Conservation (phyloP, 2,113 vertebrate genomes). For the Alouatta palliata region DNA sequence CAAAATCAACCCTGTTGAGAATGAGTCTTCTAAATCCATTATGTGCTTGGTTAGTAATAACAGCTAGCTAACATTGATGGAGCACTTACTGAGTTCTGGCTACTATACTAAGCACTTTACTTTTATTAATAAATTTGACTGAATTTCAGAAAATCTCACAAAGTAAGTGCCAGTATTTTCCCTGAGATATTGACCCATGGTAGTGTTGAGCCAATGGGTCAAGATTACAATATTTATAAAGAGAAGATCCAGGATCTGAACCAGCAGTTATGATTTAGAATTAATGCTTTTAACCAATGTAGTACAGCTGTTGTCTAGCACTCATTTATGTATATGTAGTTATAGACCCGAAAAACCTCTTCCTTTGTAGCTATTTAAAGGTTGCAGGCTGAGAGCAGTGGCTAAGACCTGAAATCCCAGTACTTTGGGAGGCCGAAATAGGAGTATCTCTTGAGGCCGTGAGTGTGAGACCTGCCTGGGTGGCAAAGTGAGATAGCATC, state of each 20-base stretch:
- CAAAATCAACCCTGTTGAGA: neutral
- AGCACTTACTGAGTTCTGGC: neutral
- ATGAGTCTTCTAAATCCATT: neutral
- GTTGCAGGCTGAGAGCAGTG: neutral
- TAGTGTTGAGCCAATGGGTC: neutral
- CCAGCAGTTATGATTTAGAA: neutral
- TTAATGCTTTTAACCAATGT: neutral
- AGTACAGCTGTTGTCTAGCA: neutral
- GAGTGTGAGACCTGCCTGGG: too few species aligned
- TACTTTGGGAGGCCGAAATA: too few species aligned
- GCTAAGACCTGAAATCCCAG: too few species aligned
- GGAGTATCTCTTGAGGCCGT: too few species aligned
- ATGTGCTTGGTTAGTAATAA: slow-evolving; percentile 20
- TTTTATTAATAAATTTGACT: neutral
- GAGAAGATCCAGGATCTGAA: neutral
- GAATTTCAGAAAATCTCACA: neutral
- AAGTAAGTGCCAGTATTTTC: neutral
- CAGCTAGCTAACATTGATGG: neutral
- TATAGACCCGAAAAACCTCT: neutral
- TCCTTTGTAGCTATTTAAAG: slow-evolving; percentile 6
- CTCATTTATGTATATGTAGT: neutral
- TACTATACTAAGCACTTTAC: neutral
- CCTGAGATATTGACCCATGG: neutral
- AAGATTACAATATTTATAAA: neutral
- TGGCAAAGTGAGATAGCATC: too few species aligned